A percentile compares a stretch with the other conserved stretches of the same genome.
phyloP scores from a whole-genome alignment of 2,888 invertebrate species.

The Autographa pulchrina region DNA sequence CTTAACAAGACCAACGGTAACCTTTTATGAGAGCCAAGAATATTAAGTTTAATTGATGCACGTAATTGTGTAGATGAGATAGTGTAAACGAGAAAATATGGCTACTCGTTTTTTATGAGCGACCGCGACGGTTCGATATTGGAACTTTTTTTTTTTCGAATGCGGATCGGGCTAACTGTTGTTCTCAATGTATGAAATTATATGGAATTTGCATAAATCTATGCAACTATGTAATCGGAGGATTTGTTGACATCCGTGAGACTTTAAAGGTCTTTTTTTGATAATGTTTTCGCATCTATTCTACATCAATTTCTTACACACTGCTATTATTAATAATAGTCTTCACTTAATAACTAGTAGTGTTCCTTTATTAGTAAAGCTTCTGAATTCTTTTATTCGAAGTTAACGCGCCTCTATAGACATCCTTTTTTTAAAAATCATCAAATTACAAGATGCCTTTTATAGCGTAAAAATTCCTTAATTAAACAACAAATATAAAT shows the following conservation, averaged over 20 bases:
- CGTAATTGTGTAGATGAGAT: conserved; percentile 26
- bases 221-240: too few species aligned
- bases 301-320: neutral
- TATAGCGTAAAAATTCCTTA: conserved; percentile 85
- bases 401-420: conserved; percentile 56
- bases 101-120: neutral
- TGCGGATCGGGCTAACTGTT: too few species aligned
- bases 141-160: neutral
- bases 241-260: too few species aligned
- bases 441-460: conserved; percentile 74
- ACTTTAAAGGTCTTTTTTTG: too few species aligned
- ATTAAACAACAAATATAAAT: conserved; percentile 84
- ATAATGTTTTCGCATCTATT: neutral
- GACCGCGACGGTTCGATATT: neutral
- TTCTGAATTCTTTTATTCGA: conserved; percentile 70
- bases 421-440: conserved; percentile 48
- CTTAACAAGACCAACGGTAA: conserved; percentile 59
- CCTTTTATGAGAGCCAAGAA: conserved; percentile 34
- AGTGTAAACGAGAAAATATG: conserved; percentile 6
- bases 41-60: conserved; percentile 26
- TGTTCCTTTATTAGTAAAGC: conserved; percentile 63
- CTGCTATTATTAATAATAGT: neutral
- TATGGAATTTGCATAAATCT: too few species aligned
- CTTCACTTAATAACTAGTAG: conserved; percentile 23
- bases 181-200: too few species aligned